Percentiles rank a stretch among this genome's conserved stretches.
Conservation (phyloP, 2,888 invertebrate genomes). For the Limnephilus rhombicus region DNA sequence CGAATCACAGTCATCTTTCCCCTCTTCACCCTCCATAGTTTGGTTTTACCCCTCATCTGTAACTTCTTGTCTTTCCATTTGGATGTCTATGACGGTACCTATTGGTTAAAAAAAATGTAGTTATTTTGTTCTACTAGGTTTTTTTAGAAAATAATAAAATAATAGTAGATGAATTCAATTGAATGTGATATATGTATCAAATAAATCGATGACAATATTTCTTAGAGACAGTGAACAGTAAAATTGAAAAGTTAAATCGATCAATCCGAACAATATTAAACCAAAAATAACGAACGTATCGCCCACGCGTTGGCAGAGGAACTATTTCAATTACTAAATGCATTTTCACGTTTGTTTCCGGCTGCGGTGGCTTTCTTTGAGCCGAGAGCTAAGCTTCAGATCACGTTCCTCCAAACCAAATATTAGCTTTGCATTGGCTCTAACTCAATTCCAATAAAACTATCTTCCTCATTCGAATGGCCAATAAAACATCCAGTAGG, state of each 20-base stretch:
- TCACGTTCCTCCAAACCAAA: constrained; percentile 25
- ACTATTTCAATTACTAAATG: constrained; percentile 22
- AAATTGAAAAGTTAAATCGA: neutral
- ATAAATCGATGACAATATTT: neutral
- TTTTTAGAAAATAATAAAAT: neutral
- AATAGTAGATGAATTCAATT: neutral
- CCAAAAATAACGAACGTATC: neutral
- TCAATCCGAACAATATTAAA: neutral
- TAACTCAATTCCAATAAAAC: constrained; percentile 15
- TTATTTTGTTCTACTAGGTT: no score
- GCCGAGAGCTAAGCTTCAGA: constrained; percentile 10
- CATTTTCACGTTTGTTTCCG: constrained; percentile 20
- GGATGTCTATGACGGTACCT: no score
- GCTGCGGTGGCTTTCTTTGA: neutral
- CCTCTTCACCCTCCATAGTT: no score
- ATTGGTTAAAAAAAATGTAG: no score
- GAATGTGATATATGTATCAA: neutral
- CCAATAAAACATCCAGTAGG: neutral
- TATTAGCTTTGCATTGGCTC: constrained; percentile 17
- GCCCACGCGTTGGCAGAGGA: neutral
- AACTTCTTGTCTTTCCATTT: no score
- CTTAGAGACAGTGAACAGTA: neutral
- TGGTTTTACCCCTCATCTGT: no score
- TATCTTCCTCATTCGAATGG: neutral
- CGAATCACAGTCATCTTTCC: no score